Evolutionary conservation across 1,140 invertebrate genomes (phyloP).

Genomic region (Drosophila sulfurigaster): DNA sequence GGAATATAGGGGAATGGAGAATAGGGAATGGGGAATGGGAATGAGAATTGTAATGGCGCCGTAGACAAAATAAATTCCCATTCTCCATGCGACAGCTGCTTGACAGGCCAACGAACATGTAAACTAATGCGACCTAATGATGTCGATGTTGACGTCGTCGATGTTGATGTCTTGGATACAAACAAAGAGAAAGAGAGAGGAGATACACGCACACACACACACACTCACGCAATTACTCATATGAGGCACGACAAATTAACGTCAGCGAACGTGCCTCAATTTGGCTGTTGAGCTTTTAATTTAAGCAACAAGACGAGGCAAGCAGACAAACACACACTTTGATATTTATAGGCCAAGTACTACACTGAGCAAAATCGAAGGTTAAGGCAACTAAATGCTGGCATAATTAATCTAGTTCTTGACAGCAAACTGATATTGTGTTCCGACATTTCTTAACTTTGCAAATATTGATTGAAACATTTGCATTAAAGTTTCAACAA

Average conservation of each 20-base stretch:
- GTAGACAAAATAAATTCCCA: neutral
- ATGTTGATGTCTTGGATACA: conserved; percentile 27
- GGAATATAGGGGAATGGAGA: neutral
- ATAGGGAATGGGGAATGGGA: neutral
- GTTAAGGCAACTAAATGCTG: neutral
- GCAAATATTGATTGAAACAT: no score
- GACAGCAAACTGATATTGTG: neutral
- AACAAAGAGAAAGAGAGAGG: conserved; percentile 12
- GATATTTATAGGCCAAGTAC: conserved; percentile 14
- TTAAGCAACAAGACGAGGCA: conserved; percentile 16
- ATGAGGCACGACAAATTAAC: conserved; percentile 56
- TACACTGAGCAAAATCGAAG: conserved; percentile 12
- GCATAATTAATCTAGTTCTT: no score
- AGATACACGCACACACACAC: neutral
- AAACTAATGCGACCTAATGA: conserved; percentile 63
- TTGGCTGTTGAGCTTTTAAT: conserved; percentile 61
- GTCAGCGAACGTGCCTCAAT: conserved; percentile 58
- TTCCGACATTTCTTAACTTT: no score
- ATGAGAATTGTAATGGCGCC: conserved; percentile 24
- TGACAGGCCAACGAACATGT: conserved; percentile 58
- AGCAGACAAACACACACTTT: conserved; percentile 8
- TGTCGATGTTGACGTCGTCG: conserved; percentile 32
- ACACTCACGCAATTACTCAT: conserved; percentile 47
- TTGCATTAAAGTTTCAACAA: no score
- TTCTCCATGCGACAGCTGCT: conserved; percentile 25